Conservation (phyloP, 30 jellyfish, hydroid and myxozoan species). For the Aurelia sp. region DNA sequence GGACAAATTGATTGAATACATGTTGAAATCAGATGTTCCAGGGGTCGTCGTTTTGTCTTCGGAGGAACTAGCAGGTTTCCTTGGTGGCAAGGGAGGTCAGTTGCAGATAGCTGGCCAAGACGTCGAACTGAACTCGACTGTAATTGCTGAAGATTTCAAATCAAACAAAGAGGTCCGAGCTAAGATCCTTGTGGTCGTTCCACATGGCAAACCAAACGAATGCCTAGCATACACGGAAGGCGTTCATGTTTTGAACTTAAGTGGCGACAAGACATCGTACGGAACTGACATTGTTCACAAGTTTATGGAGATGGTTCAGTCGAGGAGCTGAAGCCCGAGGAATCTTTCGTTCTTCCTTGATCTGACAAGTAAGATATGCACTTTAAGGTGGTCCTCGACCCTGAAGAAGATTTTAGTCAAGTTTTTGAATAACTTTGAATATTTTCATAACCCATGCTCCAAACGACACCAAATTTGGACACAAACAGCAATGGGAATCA, state of each 20-base stretch:
- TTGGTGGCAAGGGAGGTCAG: slow-evolving; percentile 14
- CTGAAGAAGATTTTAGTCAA: too few relatives aligned
- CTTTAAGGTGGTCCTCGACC: too few relatives aligned
- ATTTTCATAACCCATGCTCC: too few relatives aligned
- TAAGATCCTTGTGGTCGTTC: slow-evolving; percentile 43
- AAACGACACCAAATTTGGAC: too few relatives aligned
- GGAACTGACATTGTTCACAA: slow-evolving; percentile 37
- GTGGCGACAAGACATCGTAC: slow-evolving; percentile 32
- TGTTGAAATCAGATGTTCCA: slow-evolving; percentile 14
- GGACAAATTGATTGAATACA: slow-evolving; percentile 17
- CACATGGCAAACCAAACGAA: slow-evolving; percentile 2
- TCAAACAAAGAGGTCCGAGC: slow-evolving; percentile 7
- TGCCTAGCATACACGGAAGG: slow-evolving; percentile 1
- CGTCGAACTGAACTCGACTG: slow-evolving; percentile 20
- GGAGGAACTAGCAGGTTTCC: slow-evolving; percentile 27
- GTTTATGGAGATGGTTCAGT: slow-evolving; percentile 32
- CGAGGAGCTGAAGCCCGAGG: background rate
- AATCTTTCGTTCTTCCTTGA: too few relatives aligned
- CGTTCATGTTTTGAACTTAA: slow-evolving; percentile 37
- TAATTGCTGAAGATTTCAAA: slow-evolving; percentile 32
- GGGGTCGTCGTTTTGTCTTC: slow-evolving; percentile 60
- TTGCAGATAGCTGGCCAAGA: slow-evolving; percentile 53
- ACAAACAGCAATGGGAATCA: too few relatives aligned
- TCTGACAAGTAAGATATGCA: too few relatives aligned
- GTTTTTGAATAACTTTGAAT: too few relatives aligned